Percentiles rank a stretch among this genome's conserved stretches.
These are phyloP conservation scores for Hetaerina titia DNA, from an alignment of 2,888 invertebrate genomes.

Conservation along the genomic window DNA sequence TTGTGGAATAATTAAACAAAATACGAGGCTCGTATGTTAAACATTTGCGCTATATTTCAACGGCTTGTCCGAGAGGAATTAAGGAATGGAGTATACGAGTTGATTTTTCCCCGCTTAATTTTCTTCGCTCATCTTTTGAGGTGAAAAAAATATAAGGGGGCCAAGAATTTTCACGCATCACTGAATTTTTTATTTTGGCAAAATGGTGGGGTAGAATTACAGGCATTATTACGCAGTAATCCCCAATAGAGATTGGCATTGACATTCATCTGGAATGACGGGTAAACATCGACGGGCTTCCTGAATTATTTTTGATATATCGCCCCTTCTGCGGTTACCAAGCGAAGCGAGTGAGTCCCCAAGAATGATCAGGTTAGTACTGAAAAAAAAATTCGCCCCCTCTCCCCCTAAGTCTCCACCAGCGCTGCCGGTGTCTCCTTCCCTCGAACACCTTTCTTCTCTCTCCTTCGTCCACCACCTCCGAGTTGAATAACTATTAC, in stretches of 20 bases:
- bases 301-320: neutral
- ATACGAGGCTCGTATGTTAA: too few relatives aligned
- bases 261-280: neutral
- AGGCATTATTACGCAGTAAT: neutral
- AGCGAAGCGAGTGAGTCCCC: neutral
- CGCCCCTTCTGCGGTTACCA: slow-evolving; percentile 28
- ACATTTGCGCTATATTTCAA: too few relatives aligned
- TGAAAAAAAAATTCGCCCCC: neutral
- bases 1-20: too few relatives aligned
- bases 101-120: neutral
- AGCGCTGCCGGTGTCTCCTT: neutral
- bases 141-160: neutral
- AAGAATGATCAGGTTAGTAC: neutral
- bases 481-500: too few relatives aligned
- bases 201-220: neutral
- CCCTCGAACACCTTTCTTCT: neutral
- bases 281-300: neutral
- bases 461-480: neutral
- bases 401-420: too few relatives aligned
- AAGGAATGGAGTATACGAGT: too few relatives aligned
- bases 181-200: neutral
- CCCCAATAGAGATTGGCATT: neutral
- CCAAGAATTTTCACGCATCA: slow-evolving; percentile 29
- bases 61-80: too few relatives aligned
- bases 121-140: neutral